Conservation (phyloP, 2,797 vertebrate genomes). For the Channallabes apus region DNA sequence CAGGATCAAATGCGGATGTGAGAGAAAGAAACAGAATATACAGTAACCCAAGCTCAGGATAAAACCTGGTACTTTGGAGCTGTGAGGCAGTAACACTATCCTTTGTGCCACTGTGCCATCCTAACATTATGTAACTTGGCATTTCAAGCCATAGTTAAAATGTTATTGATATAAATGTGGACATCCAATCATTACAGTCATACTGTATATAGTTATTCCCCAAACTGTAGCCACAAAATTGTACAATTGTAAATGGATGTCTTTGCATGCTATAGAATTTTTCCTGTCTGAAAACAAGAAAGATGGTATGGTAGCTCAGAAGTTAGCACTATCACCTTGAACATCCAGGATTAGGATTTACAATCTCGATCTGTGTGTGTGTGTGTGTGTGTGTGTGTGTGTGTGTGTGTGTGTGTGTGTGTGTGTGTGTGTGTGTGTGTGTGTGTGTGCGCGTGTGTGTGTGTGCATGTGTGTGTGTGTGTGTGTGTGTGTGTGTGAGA, state of each 20-base stretch:
- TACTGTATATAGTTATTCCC: not conserved
- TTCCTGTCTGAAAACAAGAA: not conserved
- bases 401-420: too few relatives aligned
- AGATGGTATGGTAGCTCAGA: too few relatives aligned
- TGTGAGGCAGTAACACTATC: not conserved
- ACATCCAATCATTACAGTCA: not conserved
- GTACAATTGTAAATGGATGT: not conserved
- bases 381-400: too few relatives aligned
- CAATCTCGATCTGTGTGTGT: too few relatives aligned
- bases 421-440: too few relatives aligned
- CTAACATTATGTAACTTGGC: not conserved
- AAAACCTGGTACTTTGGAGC: not conserved
- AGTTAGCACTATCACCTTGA: too few relatives aligned
- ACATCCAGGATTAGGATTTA: too few relatives aligned
- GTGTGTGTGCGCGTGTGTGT: too few relatives aligned
- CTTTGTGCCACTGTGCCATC: not conserved
- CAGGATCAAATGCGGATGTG: not conserved
- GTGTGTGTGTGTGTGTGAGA: too few relatives aligned
- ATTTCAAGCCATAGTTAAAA: not conserved
- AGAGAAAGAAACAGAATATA: not conserved
- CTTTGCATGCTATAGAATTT: not conserved
- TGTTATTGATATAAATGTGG: not conserved
- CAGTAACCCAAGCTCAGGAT: not conserved
- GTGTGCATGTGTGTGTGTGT: too few relatives aligned
- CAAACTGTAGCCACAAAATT: not conserved